Conservation (phyloP, 2,888 invertebrate species). For the Pyrrhosoma nymphula region DNA sequence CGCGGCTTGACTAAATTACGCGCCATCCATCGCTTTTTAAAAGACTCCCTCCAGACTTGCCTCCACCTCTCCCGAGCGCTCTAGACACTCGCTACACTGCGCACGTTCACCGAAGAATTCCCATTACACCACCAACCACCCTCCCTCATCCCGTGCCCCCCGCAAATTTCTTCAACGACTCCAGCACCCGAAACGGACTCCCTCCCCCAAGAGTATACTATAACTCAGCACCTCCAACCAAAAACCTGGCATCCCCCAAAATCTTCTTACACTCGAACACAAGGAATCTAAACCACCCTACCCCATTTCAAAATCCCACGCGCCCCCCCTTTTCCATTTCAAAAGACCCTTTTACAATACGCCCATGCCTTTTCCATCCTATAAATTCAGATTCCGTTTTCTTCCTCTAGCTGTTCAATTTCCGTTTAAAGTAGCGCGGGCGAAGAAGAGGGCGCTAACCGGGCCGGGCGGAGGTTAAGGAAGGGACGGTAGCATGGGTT, state of each 20-base stretch:
- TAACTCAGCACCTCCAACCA: not conserved
- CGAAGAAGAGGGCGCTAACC: not conserved
- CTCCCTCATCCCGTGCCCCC: not conserved
- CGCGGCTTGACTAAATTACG: not conserved
- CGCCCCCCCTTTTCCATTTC: not conserved
- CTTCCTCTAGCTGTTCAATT: conserved; percentile 38
- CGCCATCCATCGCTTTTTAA: not conserved
- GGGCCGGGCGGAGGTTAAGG: not conserved
- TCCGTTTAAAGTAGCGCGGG: conserved; percentile 11
- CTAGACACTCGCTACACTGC: not conserved
- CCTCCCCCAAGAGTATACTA: too few relatives aligned
- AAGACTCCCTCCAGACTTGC: not conserved
- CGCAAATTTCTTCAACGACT: not conserved
- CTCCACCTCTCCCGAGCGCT: not conserved
- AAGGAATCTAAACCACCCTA: not conserved
- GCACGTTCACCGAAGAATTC: conserved; percentile 1
- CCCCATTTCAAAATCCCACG: too few relatives aligned
- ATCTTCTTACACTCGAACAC: not conserved
- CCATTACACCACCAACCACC: not conserved
- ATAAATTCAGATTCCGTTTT: conserved; percentile 38
- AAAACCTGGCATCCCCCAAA: not conserved
- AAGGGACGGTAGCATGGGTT: not conserved
- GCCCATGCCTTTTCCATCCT: not conserved
- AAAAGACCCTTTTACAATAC: not conserved
- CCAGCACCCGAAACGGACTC: not conserved